Percentiles rank a stretch among this genome's conserved stretches.
These are phyloP conservation scores for Chrysemys picta DNA, from an alignment of 2,113 vertebrate species.

Conservation along the genomic window DNA sequence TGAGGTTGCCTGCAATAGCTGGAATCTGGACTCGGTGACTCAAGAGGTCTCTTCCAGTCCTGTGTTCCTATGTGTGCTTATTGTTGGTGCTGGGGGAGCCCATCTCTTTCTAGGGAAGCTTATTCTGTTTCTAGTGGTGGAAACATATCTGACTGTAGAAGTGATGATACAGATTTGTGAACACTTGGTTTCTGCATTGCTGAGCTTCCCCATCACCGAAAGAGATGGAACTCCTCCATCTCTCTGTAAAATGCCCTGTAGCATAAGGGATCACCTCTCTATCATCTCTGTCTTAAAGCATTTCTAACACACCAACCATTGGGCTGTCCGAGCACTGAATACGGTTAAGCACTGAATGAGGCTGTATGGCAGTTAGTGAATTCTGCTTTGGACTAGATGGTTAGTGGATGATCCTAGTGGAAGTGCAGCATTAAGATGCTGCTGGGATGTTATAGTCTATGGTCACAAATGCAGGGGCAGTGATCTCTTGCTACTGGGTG, in stretches of 20 bases:
- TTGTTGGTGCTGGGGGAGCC: too few relatives aligned
- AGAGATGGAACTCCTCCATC: neutral
- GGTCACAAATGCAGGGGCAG: neutral
- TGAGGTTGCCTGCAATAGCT: too few relatives aligned
- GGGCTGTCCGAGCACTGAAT: neutral
- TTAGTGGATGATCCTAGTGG: neutral
- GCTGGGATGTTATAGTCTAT: neutral
- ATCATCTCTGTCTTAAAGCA: neutral
- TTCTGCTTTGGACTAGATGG: neutral
- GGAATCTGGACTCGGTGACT: too few relatives aligned
- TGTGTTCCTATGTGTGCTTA: too few relatives aligned
- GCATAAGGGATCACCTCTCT: neutral
- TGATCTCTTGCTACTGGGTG: neutral
- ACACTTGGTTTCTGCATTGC: too few relatives aligned
- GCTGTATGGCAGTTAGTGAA: neutral
- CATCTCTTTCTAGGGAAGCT: too few relatives aligned
- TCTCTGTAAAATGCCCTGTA: neutral
- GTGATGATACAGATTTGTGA: too few relatives aligned
- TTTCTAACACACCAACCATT: neutral
- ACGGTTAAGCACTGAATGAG: neutral
- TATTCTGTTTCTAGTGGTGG: too few relatives aligned
- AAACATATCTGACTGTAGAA: too few relatives aligned
- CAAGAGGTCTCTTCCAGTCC: too few relatives aligned
- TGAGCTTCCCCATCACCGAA: too few relatives aligned
- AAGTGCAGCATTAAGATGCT: neutral